Percentiles rank a stretch among this genome's conserved stretches.
Conservation (phyloP, 2,888 invertebrate genomes). For the Dromius quadrimaculatus region DNA sequence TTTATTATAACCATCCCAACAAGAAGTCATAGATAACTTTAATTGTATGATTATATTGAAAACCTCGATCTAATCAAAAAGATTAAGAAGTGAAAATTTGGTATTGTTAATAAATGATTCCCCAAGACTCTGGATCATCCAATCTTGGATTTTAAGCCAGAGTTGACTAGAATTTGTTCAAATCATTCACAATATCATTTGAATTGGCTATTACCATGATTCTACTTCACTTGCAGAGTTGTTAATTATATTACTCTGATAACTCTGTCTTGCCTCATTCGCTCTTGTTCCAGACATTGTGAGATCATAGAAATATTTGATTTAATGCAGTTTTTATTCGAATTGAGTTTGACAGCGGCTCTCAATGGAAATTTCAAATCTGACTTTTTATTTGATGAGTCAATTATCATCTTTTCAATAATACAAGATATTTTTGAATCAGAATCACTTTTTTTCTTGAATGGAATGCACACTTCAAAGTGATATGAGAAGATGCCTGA, state of each 20-base stretch:
- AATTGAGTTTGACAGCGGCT: neutral
- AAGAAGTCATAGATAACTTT: neutral
- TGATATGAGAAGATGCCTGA: neutral
- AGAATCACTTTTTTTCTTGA: neutral
- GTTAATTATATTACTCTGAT: neutral
- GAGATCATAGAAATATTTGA: neutral
- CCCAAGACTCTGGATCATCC: neutral
- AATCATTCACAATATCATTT: neutral
- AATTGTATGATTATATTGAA: neutral
- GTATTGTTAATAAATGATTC: neutral
- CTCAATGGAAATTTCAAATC: neutral
- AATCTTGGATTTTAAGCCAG: neutral
- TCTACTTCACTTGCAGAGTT: neutral
- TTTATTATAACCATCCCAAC: neutral
- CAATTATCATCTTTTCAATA: neutral
- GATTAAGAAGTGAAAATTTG: neutral
- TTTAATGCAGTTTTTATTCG: neutral
- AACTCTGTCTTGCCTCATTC: neutral
- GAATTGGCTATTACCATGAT: neutral
- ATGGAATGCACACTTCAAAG: neutral
- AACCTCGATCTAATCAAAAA: neutral
- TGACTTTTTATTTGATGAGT: neutral
- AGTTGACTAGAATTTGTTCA: neutral
- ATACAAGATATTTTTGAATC: neutral
- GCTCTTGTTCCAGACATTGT: neutral